Evolutionary conservation across 2,113 vertebrate species (phyloP), one percentile per base, ranked within the genome.

Genomic region (Eublepharis macularius): DNA sequence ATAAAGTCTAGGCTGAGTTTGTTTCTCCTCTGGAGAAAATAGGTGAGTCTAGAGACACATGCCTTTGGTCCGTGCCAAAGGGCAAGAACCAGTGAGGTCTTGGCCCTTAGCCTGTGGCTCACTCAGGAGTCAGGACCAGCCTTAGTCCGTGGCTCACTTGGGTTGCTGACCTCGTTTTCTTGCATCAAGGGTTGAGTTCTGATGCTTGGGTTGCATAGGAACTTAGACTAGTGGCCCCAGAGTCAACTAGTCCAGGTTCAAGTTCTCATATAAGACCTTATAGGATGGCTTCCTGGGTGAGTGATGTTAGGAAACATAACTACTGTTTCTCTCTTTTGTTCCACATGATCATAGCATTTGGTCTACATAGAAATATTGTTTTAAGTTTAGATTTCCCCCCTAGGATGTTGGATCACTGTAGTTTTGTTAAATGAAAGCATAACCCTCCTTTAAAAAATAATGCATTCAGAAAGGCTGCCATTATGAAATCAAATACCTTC

Each of bases 401-500:
- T 16, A 77, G 32, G 51, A 68, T 82, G 74, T 32, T 68, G 34
- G 14, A 16, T 72, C 49, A 78, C 6, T 76, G 16, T 0, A 32
- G 10, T 83, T 77, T 86, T 72, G 77, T 81, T 47, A 77, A 68
- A 51, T 5, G 73, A 87, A 88, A 68, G 10, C 19, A 76, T 76
- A 45, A 10, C 12, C 72, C n/a, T 26, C 82, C 34, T n/a, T 86
- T 90, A 80, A 54, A 79, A 63, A 82, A 81, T 92, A 85, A 74
- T 86, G 75, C 68, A 69, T 78, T 86, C 79, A 81, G 63, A 75
- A 93, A 90, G 86, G 1, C 41, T 85, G 77, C 65, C 66, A 79
- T 91, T 90, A 84, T 78, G 88, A 92, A 94, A 91, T 87, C 76
- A 83, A 88, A 90, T 84, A 66, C 79, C 79, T 84, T 80, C 88